Evolutionary conservation across 2,888 invertebrate genomes (phyloP).

Genomic region (Ochlodes sylvanus): DNA sequence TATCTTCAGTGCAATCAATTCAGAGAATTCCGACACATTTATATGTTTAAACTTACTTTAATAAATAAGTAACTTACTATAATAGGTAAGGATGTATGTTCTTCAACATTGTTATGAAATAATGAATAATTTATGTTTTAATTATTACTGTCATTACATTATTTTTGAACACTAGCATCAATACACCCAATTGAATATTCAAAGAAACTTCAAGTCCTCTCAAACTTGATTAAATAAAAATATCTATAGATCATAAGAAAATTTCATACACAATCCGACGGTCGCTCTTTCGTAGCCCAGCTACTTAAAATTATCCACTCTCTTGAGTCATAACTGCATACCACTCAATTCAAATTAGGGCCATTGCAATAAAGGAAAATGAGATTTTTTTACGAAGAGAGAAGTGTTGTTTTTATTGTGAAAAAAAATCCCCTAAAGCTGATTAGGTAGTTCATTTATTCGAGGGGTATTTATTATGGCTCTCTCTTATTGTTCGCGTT

Average conservation of each 20-base stretch:
- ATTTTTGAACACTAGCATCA: too few relatives aligned
- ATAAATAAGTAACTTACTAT: too few relatives aligned
- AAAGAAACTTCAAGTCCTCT: too few relatives aligned
- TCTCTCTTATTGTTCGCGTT: constrained; percentile 58
- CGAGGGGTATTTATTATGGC: constrained; percentile 78
- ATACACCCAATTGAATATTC: too few relatives aligned
- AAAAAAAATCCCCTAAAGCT: constrained; percentile 65
- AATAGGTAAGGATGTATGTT: too few relatives aligned
- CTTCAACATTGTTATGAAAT: too few relatives aligned
- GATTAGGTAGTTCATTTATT: constrained; percentile 79
- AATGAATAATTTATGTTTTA: too few relatives aligned
- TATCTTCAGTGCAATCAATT: constrained; percentile 34
- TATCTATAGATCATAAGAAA: constrained; percentile 8
- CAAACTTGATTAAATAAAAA: not conserved
- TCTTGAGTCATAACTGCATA: constrained; percentile 83
- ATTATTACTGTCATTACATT: too few relatives aligned
- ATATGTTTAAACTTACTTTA: constrained; percentile 1
- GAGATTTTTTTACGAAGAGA: constrained; percentile 80
- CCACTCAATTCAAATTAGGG: constrained; percentile 84
- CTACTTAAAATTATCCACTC: constrained; percentile 81
- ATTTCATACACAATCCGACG: constrained; percentile 6
- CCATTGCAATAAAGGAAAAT: constrained; percentile 81
- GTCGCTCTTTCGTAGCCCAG: constrained; percentile 44
- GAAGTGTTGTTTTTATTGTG: constrained; percentile 81
- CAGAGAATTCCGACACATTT: not conserved